These are phyloP conservation scores for Bilobella aurantiaca DNA, from an alignment of 1,140 invertebrate genomes.

Conservation along the genomic window DNA sequence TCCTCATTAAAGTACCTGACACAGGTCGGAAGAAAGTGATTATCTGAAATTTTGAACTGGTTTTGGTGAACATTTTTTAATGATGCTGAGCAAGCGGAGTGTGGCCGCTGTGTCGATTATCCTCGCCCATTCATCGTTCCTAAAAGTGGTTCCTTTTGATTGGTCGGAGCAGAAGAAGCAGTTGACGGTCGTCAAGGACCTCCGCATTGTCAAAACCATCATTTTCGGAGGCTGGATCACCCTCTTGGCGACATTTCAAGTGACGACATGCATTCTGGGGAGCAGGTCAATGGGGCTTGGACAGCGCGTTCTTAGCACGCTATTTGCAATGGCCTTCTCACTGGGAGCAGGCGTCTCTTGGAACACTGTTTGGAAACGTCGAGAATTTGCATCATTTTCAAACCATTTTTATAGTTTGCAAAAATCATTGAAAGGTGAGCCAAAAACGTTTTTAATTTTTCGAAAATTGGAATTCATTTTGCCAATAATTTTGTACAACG, in stretches of 20 bases:
- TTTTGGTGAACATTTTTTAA: not conserved
- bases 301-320: not conserved
- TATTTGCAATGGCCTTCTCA: not conserved
- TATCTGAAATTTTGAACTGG: not conserved
- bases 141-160: not conserved
- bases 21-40: too few relatives aligned
- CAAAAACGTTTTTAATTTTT: too few relatives aligned
- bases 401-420: not conserved
- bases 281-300: not conserved
- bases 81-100: not conserved
- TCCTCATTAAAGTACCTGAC: too few relatives aligned
- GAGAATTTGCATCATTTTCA: not conserved
- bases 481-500: too few relatives aligned
- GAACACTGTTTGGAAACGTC: not conserved
- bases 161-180: not conserved
- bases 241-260: not conserved
- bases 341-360: not conserved
- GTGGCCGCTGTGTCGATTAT: not conserved
- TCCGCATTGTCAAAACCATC: not conserved
- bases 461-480: too few relatives aligned
- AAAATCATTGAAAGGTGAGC: not conserved
- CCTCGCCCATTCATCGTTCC: not conserved
- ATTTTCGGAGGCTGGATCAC: not conserved
- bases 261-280: not conserved
- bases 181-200: not conserved